These are phyloP conservation scores for Lepidocolaptes lacrymiger DNA, from an alignment of 2,797 vertebrate species.

Conservation along the genomic window DNA sequence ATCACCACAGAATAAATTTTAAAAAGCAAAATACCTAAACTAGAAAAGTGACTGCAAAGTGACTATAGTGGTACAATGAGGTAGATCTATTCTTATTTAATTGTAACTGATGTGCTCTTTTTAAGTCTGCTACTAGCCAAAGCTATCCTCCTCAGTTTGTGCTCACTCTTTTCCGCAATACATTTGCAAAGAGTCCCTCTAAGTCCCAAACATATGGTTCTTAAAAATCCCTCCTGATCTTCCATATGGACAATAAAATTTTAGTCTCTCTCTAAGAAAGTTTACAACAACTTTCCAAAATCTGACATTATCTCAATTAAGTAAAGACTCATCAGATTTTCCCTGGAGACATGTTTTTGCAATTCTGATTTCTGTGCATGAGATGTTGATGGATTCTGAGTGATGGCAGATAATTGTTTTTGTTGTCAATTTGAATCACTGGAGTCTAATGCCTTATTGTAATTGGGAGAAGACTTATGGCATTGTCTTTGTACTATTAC, in stretches of 20 bases:
- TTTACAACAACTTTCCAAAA: neutral
- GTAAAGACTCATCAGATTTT: neutral
- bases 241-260: neutral
- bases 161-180: neutral
- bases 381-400: neutral
- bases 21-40: neutral
- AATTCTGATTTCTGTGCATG: neutral
- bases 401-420: neutral
- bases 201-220: neutral
- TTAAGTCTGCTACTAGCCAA: neutral
- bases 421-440: neutral
- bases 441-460: neutral
- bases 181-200: neutral
- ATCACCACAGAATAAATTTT: slow-evolving; percentile 49
- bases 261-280: neutral
- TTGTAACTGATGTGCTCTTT: neutral
- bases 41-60: neutral
- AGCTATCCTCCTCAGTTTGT: neutral
- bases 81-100: neutral
- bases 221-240: neutral
- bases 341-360: neutral
- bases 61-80: neutral
- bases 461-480: neutral
- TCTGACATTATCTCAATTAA: neutral
- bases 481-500: neutral